A percentile compares a stretch with the other conserved stretches of the same genome.
Conservation (phyloP, 2,113 vertebrate species). For the Axis porcinus region DNA sequence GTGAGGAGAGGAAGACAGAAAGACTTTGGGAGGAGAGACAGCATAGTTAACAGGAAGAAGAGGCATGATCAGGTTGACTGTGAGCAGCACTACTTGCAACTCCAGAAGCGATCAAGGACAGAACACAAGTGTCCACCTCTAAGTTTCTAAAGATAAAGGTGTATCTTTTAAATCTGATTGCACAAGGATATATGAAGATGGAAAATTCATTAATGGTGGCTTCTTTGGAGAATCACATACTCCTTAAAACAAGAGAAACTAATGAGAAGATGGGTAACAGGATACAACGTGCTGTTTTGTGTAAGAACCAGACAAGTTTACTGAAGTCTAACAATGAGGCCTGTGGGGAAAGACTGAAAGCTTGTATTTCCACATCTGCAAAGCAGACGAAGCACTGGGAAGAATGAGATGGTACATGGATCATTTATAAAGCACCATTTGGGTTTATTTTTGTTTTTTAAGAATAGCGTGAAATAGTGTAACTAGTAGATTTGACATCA, state of each 20-base stretch:
- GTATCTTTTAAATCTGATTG: background rate
- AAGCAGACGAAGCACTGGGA: background rate
- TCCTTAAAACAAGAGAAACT: background rate
- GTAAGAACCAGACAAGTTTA: background rate
- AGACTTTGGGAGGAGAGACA: background rate
- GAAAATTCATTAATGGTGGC: background rate
- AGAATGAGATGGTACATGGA: background rate
- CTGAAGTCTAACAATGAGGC: background rate
- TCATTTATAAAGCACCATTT: background rate
- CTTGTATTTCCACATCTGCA: background rate
- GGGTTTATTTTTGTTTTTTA: slow-evolving; percentile 3
- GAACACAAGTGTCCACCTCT: background rate
- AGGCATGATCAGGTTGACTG: background rate
- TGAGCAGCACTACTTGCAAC: background rate
- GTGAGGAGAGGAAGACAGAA: background rate
- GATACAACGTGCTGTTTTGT: background rate
- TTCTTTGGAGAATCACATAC: slow-evolving; percentile 5
- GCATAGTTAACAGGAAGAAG: background rate
- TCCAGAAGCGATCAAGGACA: background rate
- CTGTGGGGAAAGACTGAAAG: background rate
- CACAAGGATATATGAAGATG: background rate
- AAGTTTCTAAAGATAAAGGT: background rate
- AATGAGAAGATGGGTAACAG: background rate
- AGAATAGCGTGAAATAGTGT: background rate
- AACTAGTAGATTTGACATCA: background rate